These are phyloP conservation scores for Sorex araneus DNA, from an alignment of 2,113 vertebrate species.

Conservation along the genomic window DNA sequence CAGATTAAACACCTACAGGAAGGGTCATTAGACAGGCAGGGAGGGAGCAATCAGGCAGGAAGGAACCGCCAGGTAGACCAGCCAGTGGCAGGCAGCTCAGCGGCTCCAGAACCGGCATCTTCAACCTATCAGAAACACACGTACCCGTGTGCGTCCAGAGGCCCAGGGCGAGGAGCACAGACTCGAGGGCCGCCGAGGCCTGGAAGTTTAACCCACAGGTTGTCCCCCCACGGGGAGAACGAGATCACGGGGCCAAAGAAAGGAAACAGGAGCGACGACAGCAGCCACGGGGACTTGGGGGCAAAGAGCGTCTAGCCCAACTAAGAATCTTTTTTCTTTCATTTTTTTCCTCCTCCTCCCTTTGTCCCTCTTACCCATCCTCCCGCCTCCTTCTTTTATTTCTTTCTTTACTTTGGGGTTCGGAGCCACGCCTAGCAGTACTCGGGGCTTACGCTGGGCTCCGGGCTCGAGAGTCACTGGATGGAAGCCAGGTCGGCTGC, in stretches of 20 bases:
- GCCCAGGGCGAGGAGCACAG: neutral
- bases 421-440: too few relatives aligned
- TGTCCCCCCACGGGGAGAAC: neutral
- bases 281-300: neutral
- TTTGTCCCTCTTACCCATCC: too few relatives aligned
- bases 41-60: constrained; percentile 69
- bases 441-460: too few relatives aligned
- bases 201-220: neutral
- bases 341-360: too few relatives aligned
- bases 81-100: constrained; percentile 34
- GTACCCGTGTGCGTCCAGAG: neutral
- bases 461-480: too few relatives aligned
- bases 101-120: neutral
- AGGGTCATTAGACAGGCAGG: constrained; percentile 51
- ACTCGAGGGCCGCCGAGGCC: too few relatives aligned
- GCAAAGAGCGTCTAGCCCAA: neutral
- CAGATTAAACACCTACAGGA: constrained; percentile 79
- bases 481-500: too few relatives aligned
- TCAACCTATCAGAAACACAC: constrained; percentile 65
- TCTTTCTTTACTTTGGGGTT: too few relatives aligned
- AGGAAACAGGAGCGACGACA: neutral
- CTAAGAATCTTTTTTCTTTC: neutral
- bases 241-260: neutral
- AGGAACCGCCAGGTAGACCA: constrained; percentile 67
- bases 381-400: too few relatives aligned